Percentiles rank a stretch among this genome's conserved stretches.
Evolutionary conservation across 1,140 invertebrate species (phyloP).

Genomic region (Berghia stephanieae): DNA sequence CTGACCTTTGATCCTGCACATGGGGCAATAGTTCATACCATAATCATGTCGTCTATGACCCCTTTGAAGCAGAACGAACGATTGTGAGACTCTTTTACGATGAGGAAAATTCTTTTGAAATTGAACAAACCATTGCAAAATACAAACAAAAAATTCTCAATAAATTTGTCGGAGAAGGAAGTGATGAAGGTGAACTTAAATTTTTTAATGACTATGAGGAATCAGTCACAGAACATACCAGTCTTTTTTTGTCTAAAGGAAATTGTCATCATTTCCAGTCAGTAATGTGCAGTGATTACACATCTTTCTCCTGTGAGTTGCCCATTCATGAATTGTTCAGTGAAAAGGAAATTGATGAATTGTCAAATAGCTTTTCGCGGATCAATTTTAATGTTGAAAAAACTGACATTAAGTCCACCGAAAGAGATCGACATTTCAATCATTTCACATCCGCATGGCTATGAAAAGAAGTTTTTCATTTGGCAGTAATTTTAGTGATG

Average conservation of each 20-base stretch:
- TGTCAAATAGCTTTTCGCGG: not conserved
- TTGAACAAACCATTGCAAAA: no score
- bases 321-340: not conserved
- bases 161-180: no score
- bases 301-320: not conserved
- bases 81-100: slow-evolving; percentile 30
- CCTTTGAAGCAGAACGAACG: slow-evolving; percentile 28
- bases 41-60: slow-evolving; percentile 33
- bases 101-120: no score
- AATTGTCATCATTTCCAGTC: not conserved
- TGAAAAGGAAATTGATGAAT: not conserved
- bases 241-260: not conserved
- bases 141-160: no score
- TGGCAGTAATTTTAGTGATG: not conserved
- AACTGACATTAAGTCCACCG: not conserved
- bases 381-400: not conserved
- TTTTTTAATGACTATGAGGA: no score
- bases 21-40: slow-evolving; percentile 23
- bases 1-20: slow-evolving; percentile 24
- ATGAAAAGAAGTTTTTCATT: not conserved
- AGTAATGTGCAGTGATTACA: slow-evolving; percentile 7
- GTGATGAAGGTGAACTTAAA: no score
- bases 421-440: not conserved
- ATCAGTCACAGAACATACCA: no score
- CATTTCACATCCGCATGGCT: not conserved